Evolutionary conservation across 2,797 vertebrate species (phyloP), one percentile per base, ranked within the genome.

Genomic region (Sebastes hubbsi): DNA sequence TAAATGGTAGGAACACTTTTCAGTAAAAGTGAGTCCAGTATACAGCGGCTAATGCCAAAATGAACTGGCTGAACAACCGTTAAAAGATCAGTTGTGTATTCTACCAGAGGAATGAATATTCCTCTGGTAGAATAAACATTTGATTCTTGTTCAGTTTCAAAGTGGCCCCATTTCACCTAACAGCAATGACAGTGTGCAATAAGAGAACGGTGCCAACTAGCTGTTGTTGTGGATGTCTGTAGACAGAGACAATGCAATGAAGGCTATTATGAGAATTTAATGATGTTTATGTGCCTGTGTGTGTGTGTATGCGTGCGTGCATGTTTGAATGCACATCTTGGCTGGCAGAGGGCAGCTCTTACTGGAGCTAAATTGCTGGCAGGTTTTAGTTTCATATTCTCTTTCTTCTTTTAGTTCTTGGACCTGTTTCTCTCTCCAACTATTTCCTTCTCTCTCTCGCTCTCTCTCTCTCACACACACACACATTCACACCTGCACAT

Each of bases 381-480:
- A 81, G 69, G 55, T 79, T 80, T 42, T 67, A 64, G 6, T 72
- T 74, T 78, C 49, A 49, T 61, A 78, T 88, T 77, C 61, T 78
- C 72, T 84, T 81, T 80, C 42, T 80, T 89, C 42, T 66, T 70
- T 24, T 49, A 25, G 36, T 49, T 76, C 38, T 69, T 56, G 46
- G 18, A 73, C 22, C 30, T 9, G 13, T 34, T 72, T 34, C 32
- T 55, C 65, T 70, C 67, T 77, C 25, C 3, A 11, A 30, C 20
- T 12, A 8, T 11, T 8, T 46, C 13, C 20, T 14, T 42, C 58
- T 70, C 68, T 75, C 25, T 5, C 6, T 42, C 22, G 22, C 12
- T 18, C 10, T 42, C 29, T 38, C 36, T 42, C 54, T 70, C 68
- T 72, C 29, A 6, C 29, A 6, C 10, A 34, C 29, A 67, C 60